phyloP scores from a whole-genome alignment of 2,113 vertebrate genomes.

The Toxotes chatareus region DNA sequence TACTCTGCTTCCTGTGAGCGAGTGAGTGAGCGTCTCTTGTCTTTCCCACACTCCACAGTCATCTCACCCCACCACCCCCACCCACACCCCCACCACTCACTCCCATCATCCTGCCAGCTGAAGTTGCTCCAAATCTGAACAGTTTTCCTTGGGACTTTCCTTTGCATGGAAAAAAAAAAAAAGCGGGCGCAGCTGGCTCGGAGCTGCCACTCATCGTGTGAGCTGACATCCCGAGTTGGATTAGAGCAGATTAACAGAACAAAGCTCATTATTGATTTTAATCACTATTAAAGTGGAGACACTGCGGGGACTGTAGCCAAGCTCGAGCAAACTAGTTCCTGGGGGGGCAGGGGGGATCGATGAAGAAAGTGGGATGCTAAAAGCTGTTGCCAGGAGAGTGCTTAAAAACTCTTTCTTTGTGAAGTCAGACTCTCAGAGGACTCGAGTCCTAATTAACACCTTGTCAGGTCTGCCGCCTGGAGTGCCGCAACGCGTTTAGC shows the following conservation, averaged over 20 bases:
- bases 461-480: slow-evolving; percentile 45
- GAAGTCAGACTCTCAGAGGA: slow-evolving; percentile 50
- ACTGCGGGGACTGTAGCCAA: slow-evolving; percentile 21
- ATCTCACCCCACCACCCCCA: not conserved
- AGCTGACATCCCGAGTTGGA: slow-evolving; percentile 45
- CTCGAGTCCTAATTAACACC: slow-evolving; percentile 70
- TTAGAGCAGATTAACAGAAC: slow-evolving; percentile 69
- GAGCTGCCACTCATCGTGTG: slow-evolving; percentile 51
- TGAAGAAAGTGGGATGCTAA: slow-evolving; percentile 52
- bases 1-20: slow-evolving; percentile 29
- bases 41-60: slow-evolving; percentile 43
- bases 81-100: not conserved
- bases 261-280: slow-evolving; percentile 74
- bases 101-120: slow-evolving; percentile 44
- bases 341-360: slow-evolving; percentile 22
- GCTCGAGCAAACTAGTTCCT: slow-evolving; percentile 59
- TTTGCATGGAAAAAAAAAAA: not conserved
- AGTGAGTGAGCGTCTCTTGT: not conserved
- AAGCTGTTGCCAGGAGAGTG: slow-evolving; percentile 42
- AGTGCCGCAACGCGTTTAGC: slow-evolving; percentile 41
- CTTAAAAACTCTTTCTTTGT: slow-evolving; percentile 44
- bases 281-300: slow-evolving; percentile 69
- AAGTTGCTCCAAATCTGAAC: not conserved
- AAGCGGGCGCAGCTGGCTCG: not conserved
- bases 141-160: slow-evolving; percentile 27